Evolutionary conservation across 2,888 invertebrate species (phyloP), one percentile per base, ranked within the genome.

Genomic region (Limnephilus auricula): DNA sequence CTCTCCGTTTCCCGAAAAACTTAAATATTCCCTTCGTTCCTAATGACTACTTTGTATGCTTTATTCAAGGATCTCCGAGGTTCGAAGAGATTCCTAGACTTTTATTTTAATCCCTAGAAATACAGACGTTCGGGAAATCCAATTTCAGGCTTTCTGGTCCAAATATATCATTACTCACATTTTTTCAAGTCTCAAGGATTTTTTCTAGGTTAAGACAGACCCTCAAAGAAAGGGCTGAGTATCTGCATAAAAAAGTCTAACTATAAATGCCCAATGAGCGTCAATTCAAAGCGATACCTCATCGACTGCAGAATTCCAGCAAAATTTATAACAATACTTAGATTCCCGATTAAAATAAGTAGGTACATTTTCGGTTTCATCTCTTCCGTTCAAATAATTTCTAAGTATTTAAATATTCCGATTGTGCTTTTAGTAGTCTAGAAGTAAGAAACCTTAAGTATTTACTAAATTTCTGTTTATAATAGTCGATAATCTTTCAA

Each of bases 41-140:
- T 65, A 65, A 65, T 65, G 65, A 65, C 65, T 65, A 65, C 65
- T 65, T 65, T 65, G 65, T 65, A 65, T 65, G 65, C n/a, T 65
- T 65, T 65, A 65, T 65, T 65, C 6, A 25, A 65, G 65, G 6
- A n/a, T 65, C 25, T 65, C 9, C 65, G 2, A 65, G 25, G n/a
- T n/a, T 65, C n/a, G 6, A 9, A 65, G 25, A 25, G 9, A 65
- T 65, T 9, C 65, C 25, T 25, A 25, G 65, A 25, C 25, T n/a
- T 25, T 65, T 65, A 65, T 65, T 65, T 65, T 0, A 65, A 65
- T 65, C 65, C n/a, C 25, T 65, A n/a, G 25, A n/a, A 9, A 65
- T 25, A 65, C n/a, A 65, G 65, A 9, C 25, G 6, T 65, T 65
- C 65, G 65, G 9, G 25, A 65, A 65, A 65, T 65, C 25, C 25